Evolutionary conservation across 2,113 vertebrate species (phyloP).

Genomic region (Scatophagus argus): DNA sequence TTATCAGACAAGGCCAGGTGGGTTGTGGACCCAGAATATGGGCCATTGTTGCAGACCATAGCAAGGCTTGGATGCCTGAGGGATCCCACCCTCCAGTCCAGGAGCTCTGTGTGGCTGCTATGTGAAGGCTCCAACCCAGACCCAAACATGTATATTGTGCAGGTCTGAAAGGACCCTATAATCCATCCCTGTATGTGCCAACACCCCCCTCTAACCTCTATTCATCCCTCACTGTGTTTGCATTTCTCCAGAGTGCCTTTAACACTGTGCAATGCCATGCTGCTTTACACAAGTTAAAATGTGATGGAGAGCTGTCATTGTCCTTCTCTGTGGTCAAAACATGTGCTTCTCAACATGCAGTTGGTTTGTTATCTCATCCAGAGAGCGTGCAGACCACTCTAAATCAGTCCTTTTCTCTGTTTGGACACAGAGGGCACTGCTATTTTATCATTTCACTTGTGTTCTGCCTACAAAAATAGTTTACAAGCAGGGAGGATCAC

Average conservation of each 20-base stretch:
- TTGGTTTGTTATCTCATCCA: conserved; percentile 56
- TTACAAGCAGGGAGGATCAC: conserved; percentile 36
- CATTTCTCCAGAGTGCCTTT: conserved; percentile 73
- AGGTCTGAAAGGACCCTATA: conserved; percentile 78
- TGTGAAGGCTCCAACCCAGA: conserved; percentile 67
- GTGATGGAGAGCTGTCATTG: conserved; percentile 71
- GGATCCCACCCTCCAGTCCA: conserved; percentile 50
- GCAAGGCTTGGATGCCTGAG: conserved; percentile 65
- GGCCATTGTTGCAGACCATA: conserved; percentile 75
- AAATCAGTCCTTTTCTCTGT: conserved; percentile 24
- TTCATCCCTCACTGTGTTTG: conserved; percentile 75
- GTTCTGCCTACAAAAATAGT: conserved; percentile 62
- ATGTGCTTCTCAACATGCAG: conserved; percentile 44
- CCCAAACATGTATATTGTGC: conserved; percentile 79
- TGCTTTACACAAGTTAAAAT: conserved; percentile 66
- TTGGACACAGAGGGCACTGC: conserved; percentile 8
- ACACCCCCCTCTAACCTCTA: conserved; percentile 62
- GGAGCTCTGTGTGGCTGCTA: conserved; percentile 63
- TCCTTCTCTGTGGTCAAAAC: conserved; percentile 61
- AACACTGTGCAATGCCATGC: conserved; percentile 55
- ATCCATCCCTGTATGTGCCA: conserved; percentile 76
- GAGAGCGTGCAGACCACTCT: conserved; percentile 11
- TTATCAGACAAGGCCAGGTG: conserved; percentile 81
- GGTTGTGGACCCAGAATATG: conserved; percentile 75
- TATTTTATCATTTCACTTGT: conserved; percentile 65